Conservation (phyloP, 2,888 invertebrate species). For the Dicranocentrus wangi region DNA sequence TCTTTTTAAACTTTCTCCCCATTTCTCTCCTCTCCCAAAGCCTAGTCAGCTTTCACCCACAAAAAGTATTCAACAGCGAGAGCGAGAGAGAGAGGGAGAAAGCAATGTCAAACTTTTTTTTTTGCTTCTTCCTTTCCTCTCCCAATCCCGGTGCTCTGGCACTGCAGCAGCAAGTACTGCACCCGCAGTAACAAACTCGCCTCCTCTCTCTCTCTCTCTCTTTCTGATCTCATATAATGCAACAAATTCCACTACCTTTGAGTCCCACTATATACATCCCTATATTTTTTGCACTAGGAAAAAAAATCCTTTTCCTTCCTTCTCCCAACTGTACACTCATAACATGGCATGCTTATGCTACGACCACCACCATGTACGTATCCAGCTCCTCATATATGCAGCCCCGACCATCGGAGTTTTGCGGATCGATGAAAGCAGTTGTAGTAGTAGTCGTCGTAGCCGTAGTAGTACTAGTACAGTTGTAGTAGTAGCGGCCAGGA, state of each 20-base stretch:
- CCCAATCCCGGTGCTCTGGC: not conserved
- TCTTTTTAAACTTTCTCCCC: constrained; percentile 36
- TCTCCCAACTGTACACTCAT: constrained; percentile 3
- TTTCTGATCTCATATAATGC: constrained; percentile 5
- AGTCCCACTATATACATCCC: not conserved
- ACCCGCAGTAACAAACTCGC: constrained; percentile 1
- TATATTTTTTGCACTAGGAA: not conserved
- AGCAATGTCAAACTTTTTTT: constrained; percentile 35
- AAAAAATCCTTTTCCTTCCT: not conserved
- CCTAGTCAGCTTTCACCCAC: constrained; percentile 32
- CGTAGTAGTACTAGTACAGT: not conserved
- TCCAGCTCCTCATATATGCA: constrained; percentile 24
- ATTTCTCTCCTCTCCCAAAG: not conserved
- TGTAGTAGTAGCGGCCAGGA: constrained; percentile 7
- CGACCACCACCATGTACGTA: not conserved
- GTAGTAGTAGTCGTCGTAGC: not conserved
- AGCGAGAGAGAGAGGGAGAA: constrained; percentile 6
- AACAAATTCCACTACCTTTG: constrained; percentile 10
- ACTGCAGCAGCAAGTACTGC: constrained; percentile 12
- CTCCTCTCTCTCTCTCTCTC: not conserved
- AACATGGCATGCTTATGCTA: constrained; percentile 16
- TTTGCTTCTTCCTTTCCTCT: not conserved
- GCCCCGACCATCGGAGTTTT: constrained; percentile 54
- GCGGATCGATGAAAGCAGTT: constrained; percentile 51
- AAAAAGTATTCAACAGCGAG: not conserved